phyloP scores from a whole-genome alignment of 1,140 invertebrate genomes.

The Holotrichia oblita region DNA sequence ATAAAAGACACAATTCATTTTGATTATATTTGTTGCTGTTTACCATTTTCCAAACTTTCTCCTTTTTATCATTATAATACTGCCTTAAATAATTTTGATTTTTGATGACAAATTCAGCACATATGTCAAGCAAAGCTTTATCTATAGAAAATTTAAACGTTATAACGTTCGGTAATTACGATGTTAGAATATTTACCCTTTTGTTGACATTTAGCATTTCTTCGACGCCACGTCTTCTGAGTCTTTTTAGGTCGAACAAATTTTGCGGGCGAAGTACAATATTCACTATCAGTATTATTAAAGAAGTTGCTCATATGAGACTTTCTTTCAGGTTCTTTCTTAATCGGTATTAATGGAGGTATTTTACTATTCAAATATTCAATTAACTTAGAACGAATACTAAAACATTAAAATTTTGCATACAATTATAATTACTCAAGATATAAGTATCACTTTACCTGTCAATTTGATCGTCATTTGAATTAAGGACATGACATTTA shows the following conservation, averaged over 20 bases:
- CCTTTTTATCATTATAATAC: conserved; percentile 49
- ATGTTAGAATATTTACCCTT: conserved; percentile 18
- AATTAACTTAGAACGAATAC: conserved; percentile 47
- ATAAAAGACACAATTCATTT: conserved; percentile 47
- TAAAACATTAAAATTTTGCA: conserved; percentile 9
- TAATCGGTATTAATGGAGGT: conserved; percentile 35
- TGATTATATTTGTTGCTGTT: conserved; percentile 46
- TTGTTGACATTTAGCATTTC: conserved; percentile 34
- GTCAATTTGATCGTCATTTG: conserved; percentile 11
- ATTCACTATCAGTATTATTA: neutral
- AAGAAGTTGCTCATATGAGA: conserved; percentile 11
- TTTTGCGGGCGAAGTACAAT: neutral
- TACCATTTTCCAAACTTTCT: conserved; percentile 51
- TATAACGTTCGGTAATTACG: neutral
- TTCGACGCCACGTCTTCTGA: conserved; percentile 29
- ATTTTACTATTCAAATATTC: conserved; percentile 48
- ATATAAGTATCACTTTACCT: neutral
- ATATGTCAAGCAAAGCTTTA: conserved; percentile 50
- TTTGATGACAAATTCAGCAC: conserved; percentile 49
- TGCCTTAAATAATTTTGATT: conserved; percentile 48
- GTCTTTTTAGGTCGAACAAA: conserved; percentile 25
- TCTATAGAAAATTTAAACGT: conserved; percentile 21
- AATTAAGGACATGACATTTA: neutral
- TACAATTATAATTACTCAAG: neutral
- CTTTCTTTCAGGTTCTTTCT: conserved; percentile 38